phyloP scores from a whole-genome alignment of 1,140 invertebrate genomes.

The Listronotus bonariensis region DNA sequence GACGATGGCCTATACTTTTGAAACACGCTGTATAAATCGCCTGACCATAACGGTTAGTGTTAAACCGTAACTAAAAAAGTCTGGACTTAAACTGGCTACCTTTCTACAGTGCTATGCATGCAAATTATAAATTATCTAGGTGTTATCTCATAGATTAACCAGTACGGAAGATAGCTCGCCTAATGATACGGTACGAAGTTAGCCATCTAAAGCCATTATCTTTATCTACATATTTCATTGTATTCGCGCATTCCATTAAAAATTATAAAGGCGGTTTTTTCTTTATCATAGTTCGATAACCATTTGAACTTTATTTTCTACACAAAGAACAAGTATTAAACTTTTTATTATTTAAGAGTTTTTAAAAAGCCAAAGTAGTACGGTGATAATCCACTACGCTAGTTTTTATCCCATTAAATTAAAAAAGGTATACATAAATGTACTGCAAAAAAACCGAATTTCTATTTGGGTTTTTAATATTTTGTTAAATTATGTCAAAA shows the following conservation, averaged over 20 bases:
- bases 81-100: constrained; percentile 21
- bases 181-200: constrained; percentile 31
- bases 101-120: constrained; percentile 23
- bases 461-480: too few relatives aligned
- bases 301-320: too few relatives aligned
- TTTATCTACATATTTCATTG: constrained; percentile 34
- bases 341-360: too few relatives aligned
- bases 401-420: too few relatives aligned
- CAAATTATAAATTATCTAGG: constrained; percentile 34
- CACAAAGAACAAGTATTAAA: too few relatives aligned
- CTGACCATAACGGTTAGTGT: constrained; percentile 31
- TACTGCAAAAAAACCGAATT: too few relatives aligned
- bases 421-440: too few relatives aligned
- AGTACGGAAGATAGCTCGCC: constrained; percentile 27
- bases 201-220: constrained; percentile 27
- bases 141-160: constrained; percentile 30
- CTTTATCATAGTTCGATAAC: too few relatives aligned
- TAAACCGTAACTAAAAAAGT: constrained; percentile 22
- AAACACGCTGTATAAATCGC: constrained; percentile 15
- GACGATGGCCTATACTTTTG: too few relatives aligned
- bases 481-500: too few relatives aligned
- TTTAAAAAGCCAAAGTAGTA: too few relatives aligned
- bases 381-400: too few relatives aligned
- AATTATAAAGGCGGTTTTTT: neutral
- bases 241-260: constrained; percentile 27